Evolutionary conservation across 2,797 vertebrate species (phyloP).

Genomic region (Enteromius thamalakanensis): DNA sequence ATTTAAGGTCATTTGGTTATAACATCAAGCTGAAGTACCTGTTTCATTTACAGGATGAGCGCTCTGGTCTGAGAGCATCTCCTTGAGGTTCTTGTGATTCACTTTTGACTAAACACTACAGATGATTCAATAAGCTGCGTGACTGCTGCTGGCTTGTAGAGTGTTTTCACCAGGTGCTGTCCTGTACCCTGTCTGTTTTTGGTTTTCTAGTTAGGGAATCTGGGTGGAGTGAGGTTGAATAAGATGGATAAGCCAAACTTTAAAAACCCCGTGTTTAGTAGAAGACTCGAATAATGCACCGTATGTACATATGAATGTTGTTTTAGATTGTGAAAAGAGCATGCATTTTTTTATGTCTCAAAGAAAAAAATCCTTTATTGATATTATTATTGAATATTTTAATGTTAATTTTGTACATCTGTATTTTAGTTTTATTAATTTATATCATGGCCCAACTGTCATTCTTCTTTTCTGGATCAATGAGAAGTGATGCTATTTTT

Average conservation of each 20-base stretch:
- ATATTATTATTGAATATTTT: constrained; percentile 67
- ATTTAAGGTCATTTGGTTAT: background rate
- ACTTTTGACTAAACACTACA: constrained; percentile 41
- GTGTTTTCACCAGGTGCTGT: constrained; percentile 42
- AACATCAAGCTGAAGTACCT: background rate
- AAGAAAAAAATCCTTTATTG: constrained; percentile 68
- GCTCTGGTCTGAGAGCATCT: background rate
- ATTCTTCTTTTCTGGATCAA: constrained; percentile 58
- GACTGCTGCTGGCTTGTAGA: constrained; percentile 43
- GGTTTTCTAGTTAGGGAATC: constrained; percentile 1
- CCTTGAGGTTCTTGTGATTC: constrained; percentile 24
- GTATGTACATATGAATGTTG: constrained; percentile 73
- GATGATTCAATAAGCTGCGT: constrained; percentile 14
- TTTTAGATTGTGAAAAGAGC: constrained; percentile 73
- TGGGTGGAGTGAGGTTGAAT: constrained; percentile 5
- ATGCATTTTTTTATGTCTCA: constrained; percentile 67
- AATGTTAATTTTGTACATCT: constrained; percentile 70
- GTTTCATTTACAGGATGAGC: constrained; percentile 8
- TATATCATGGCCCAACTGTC: constrained; percentile 66
- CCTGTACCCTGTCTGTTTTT: constrained; percentile 41
- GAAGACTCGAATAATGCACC: constrained; percentile 63
- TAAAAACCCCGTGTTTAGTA: constrained; percentile 55
- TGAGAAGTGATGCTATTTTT: constrained; percentile 53
- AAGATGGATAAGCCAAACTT: constrained; percentile 32
- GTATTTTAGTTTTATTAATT: constrained; percentile 70